These are phyloP conservation scores for Colostygia pectinataria DNA, from an alignment of 2,888 invertebrate species.

Conservation along the genomic window DNA sequence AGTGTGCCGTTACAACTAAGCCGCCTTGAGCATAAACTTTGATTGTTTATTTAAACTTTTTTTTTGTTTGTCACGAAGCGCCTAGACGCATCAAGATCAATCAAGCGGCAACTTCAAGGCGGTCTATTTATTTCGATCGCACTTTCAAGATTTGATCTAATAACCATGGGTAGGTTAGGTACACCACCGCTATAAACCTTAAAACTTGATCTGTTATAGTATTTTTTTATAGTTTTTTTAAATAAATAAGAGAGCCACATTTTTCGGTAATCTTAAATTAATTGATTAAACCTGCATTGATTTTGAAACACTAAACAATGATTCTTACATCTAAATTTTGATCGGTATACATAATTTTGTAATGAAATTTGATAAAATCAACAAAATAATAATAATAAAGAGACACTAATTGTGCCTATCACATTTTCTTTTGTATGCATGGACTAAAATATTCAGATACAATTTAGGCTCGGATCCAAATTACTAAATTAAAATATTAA, in stretches of 20 bases:
- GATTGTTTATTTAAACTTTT: no score
- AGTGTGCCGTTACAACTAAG: no score
- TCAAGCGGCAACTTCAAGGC: no score
- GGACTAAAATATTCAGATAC: constrained; percentile 49
- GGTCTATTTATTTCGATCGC: not conserved
- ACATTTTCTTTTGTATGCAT: constrained; percentile 50
- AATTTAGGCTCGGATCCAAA: constrained; percentile 63
- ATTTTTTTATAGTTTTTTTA: not conserved
- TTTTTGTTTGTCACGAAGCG: no score
- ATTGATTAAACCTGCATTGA: constrained; percentile 24
- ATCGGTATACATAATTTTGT: constrained; percentile 29
- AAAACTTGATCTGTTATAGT: not conserved
- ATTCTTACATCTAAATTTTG: constrained; percentile 34
- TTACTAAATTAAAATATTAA: constrained; percentile 60
- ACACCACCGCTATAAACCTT: not conserved
- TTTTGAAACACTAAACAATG: constrained; percentile 25
- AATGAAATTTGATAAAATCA: constrained; percentile 29
- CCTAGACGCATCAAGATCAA: no score
- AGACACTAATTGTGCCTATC: constrained; percentile 50
- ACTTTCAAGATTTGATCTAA: not conserved
- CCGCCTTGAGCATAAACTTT: no score
- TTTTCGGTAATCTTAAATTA: constrained; percentile 12
- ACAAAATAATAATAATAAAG: constrained; percentile 37
- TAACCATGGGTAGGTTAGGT: not conserved
- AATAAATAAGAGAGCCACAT: constrained; percentile 7